These are phyloP conservation scores for Leptinotarsa defecta DNA, from an alignment of 1,140 invertebrate species.

Conservation along the genomic window DNA sequence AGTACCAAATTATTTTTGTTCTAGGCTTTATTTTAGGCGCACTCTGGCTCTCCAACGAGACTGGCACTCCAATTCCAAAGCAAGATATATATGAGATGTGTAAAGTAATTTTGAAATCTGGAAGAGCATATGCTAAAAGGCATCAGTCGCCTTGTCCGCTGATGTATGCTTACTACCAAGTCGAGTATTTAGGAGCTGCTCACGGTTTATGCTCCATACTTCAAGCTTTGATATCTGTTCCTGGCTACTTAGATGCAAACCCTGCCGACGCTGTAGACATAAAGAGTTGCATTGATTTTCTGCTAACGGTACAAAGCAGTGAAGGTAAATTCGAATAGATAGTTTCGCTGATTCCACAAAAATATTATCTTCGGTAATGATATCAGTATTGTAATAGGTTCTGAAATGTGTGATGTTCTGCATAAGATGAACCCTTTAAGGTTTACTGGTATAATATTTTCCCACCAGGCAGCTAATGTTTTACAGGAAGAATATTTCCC, in stretches of 20 bases:
- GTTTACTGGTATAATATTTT: no score
- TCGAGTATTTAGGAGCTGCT: conserved; percentile 83
- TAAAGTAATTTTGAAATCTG: conserved; percentile 70
- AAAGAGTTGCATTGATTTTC: conserved; percentile 65
- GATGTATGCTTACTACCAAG: conserved; percentile 86
- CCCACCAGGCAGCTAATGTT: no score
- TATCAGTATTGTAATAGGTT: no score
- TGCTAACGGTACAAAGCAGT: conserved; percentile 63
- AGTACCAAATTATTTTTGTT: neutral
- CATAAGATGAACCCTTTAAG: no score
- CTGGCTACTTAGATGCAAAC: conserved; percentile 65
- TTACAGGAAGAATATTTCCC: no score
- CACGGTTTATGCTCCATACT: conserved; percentile 74
- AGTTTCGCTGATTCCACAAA: no score
- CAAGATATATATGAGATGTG: conserved; percentile 68
- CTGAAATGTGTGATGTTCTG: no score
- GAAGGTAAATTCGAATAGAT: conserved; percentile 39
- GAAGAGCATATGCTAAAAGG: conserved; percentile 66
- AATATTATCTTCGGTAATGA: no score
- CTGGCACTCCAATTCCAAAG: conserved; percentile 61
- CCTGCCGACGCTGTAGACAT: conserved; percentile 61
- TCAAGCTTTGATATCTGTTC: conserved; percentile 68
- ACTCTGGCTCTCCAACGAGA: conserved; percentile 69
- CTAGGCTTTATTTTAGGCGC: conserved; percentile 76
- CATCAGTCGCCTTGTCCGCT: conserved; percentile 69